phyloP scores from a whole-genome alignment of 2,797 vertebrate genomes.

The Cetoscarus ocellatus region DNA sequence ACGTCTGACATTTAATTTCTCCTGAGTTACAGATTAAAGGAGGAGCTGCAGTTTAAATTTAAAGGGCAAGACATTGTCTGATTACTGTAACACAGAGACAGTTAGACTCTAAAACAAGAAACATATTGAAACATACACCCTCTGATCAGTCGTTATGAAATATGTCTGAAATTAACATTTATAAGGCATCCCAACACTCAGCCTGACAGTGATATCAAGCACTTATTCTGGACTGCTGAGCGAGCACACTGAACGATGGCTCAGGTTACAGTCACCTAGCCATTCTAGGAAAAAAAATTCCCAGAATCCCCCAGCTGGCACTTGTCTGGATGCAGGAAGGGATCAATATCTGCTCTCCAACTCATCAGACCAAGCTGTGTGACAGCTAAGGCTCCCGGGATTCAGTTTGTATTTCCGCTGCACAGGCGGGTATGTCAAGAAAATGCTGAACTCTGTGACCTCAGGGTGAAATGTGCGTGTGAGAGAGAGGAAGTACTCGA shows the following conservation, averaged over 20 bases:
- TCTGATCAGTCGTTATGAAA: not conserved
- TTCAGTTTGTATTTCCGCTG: conserved; percentile 30
- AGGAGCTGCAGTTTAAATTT: too few species aligned
- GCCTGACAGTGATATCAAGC: not conserved
- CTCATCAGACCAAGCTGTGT: conserved; percentile 19
- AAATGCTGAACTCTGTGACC: conserved; percentile 46
- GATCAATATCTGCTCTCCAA: conserved; percentile 45
- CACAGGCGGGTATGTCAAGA: conserved; percentile 28
- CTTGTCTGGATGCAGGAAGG: conserved; percentile 46
- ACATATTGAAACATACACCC: not conserved
- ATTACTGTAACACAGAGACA: not conserved
- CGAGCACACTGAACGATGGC: conserved; percentile 6
- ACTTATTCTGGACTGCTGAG: conserved; percentile 11
- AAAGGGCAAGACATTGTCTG: too few species aligned
- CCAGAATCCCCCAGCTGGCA: conserved; percentile 44
- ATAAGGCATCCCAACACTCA: not conserved
- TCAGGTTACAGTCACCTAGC: conserved; percentile 65
- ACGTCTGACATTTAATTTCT: not conserved
- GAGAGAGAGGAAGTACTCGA: not conserved
- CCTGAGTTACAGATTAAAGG: not conserved
- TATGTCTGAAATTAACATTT: not conserved
- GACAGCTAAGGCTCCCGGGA: conserved; percentile 35
- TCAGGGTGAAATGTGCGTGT: not conserved
- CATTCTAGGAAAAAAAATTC: conserved; percentile 51
- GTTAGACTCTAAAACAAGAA: too few species aligned